phyloP scores from a whole-genome alignment of 2,113 vertebrate genomes.

The Riparia riparia region DNA sequence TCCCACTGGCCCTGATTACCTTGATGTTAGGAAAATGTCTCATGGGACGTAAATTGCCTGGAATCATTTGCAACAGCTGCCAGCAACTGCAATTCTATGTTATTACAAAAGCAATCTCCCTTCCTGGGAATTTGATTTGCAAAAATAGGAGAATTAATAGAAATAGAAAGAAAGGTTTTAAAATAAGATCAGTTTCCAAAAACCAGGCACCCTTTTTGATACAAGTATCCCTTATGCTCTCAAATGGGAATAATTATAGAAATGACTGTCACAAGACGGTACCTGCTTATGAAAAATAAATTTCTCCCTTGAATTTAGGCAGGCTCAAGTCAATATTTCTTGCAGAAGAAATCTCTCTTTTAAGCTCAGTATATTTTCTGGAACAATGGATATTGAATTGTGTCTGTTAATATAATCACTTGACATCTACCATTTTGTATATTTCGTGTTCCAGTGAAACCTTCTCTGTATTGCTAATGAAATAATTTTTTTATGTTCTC shows the following conservation, averaged over 20 bases:
- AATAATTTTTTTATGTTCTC: conserved; percentile 71
- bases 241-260: conserved; percentile 36
- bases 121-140: conserved; percentile 61
- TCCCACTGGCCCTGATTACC: conserved; percentile 68
- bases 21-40: conserved; percentile 66
- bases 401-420: conserved; percentile 65
- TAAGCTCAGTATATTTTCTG: conserved; percentile 68
- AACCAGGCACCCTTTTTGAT: not conserved
- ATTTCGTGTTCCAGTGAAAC: conserved; percentile 62
- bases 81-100: conserved; percentile 56
- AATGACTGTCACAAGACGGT: conserved; percentile 26
- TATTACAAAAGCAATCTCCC: conserved; percentile 71
- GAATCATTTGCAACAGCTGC: conserved; percentile 72
- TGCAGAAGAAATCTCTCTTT: conserved; percentile 52
- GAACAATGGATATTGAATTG: conserved; percentile 69
- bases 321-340: conserved; percentile 39
- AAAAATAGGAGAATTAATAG: conserved; percentile 66
- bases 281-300: conserved; percentile 51
- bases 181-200: conserved; percentile 28
- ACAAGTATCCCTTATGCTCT: conserved; percentile 13
- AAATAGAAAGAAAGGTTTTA: conserved; percentile 47
- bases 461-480: conserved; percentile 63
- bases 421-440: conserved; percentile 66
- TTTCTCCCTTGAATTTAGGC: conserved; percentile 41
- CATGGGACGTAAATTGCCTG: conserved; percentile 50